Conservation (phyloP, 2,888 invertebrate species). For the Punctoribates punctum region DNA sequence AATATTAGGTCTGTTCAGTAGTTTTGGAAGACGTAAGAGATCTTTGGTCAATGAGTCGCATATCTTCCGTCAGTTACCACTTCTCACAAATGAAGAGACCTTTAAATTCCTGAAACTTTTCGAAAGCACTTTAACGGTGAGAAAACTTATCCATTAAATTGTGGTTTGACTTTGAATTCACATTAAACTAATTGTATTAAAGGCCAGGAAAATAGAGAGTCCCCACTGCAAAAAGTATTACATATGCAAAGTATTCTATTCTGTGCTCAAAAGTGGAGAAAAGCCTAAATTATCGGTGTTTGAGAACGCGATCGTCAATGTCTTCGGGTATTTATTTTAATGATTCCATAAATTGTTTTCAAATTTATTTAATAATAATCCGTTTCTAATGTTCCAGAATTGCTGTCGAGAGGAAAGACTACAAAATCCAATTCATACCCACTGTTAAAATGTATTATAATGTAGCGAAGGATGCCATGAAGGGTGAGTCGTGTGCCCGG, state of each 20-base stretch:
- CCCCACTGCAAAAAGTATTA: conserved; percentile 40
- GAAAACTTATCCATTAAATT: not conserved
- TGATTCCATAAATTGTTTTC: not conserved
- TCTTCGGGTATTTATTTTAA: conserved; percentile 39
- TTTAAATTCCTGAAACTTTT: conserved; percentile 39
- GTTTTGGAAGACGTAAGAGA: conserved; percentile 33
- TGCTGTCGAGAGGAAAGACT: conserved; percentile 41
- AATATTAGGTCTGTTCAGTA: conserved; percentile 28
- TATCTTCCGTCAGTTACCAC: conserved; percentile 38
- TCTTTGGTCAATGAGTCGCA: conserved; percentile 39
- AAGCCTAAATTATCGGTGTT: conserved; percentile 36
- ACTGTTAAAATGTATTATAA: conserved; percentile 43
- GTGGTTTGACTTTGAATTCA: too few relatives aligned
- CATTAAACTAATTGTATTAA: too few relatives aligned
- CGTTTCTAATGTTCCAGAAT: conserved; percentile 36
- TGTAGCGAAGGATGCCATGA: conserved; percentile 41
- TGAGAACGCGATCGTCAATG: conserved; percentile 41
- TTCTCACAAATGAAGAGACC: conserved; percentile 42
- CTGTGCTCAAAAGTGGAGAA: conserved; percentile 36
- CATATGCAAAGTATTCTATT: conserved; percentile 41
- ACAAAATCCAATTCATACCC: conserved; percentile 40
- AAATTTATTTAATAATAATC: not conserved
- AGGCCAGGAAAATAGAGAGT: conserved; percentile 38
- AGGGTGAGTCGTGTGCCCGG: conserved; percentile 36
- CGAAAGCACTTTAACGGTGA: conserved; percentile 42